phyloP scores from a whole-genome alignment of 2,888 invertebrate genomes.

The Thymelicus sylvestris region DNA sequence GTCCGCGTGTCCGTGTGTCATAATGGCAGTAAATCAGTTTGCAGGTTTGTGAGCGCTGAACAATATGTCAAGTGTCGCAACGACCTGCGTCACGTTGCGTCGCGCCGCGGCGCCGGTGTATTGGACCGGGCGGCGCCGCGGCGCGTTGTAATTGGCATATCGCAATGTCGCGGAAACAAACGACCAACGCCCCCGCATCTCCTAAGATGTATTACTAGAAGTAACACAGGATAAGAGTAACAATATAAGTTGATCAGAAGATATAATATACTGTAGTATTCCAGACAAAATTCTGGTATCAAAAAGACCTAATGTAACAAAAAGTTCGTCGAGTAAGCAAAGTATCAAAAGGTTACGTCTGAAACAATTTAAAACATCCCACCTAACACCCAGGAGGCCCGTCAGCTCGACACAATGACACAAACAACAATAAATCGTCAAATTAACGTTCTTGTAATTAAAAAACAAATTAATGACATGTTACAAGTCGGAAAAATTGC shows the following conservation, averaged over 20 bases:
- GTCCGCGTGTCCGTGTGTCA: not conserved
- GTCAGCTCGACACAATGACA: too few relatives aligned
- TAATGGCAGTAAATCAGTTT: slow-evolving; percentile 23
- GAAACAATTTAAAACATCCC: too few relatives aligned
- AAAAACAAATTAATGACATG: not conserved
- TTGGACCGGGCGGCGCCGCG: not conserved
- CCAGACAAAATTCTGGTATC: too few relatives aligned
- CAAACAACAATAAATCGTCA: not conserved
- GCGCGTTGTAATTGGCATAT: slow-evolving; percentile 42
- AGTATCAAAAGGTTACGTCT: too few relatives aligned
- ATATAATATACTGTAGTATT: too few relatives aligned
- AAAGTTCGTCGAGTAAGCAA: too few relatives aligned
- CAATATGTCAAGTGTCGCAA: slow-evolving; percentile 31
- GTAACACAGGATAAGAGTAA: not conserved
- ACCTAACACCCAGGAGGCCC: too few relatives aligned
- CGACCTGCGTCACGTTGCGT: not conserved
- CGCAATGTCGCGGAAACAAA: slow-evolving; percentile 34
- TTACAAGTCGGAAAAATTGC: slow-evolving; percentile 8
- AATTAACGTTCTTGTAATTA: not conserved
- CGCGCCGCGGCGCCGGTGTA: too few relatives aligned
- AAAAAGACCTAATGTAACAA: too few relatives aligned
- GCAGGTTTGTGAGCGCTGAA: slow-evolving; percentile 8
- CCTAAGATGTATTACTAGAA: not conserved
- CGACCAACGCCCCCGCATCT: slow-evolving; percentile 40
- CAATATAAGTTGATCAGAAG: too few relatives aligned